phyloP scores from a whole-genome alignment of 1,140 invertebrate genomes.

The Archivesica marissinica region DNA sequence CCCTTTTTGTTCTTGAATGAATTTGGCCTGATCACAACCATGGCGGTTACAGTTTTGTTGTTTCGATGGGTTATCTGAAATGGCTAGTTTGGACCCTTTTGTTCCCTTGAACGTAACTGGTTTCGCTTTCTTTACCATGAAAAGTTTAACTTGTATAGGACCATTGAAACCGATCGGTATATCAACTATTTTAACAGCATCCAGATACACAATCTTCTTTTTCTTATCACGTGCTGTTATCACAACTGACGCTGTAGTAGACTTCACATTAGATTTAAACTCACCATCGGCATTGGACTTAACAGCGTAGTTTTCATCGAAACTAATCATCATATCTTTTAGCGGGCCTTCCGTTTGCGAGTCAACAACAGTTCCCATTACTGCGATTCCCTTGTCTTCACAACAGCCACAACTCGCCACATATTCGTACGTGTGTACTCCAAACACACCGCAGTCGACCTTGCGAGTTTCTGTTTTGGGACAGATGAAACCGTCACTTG shows the following conservation, averaged over 20 bases:
- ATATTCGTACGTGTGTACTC: background rate
- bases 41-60: background rate
- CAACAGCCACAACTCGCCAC: conserved; percentile 23
- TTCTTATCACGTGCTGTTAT: background rate
- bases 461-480: background rate
- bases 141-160: conserved; percentile 1
- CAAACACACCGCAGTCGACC: conserved; percentile 11
- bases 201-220: background rate
- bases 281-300: background rate
- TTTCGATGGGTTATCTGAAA: background rate
- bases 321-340: background rate
- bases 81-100: background rate
- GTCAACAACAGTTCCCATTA: conserved; percentile 14
- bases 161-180: conserved; percentile 6
- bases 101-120: background rate
- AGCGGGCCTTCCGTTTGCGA: background rate
- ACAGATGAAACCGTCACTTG: conserved; percentile 21
- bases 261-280: background rate
- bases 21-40: background rate
- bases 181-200: conserved; percentile 27
- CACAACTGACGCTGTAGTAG: background rate
- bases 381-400: conserved; percentile 1
- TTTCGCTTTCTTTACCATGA: conserved; percentile 19
- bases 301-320: background rate
- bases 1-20: background rate